These are phyloP conservation scores for Onthophagus taurus DNA, from an alignment of 1,140 invertebrate species.

Conservation along the genomic window DNA sequence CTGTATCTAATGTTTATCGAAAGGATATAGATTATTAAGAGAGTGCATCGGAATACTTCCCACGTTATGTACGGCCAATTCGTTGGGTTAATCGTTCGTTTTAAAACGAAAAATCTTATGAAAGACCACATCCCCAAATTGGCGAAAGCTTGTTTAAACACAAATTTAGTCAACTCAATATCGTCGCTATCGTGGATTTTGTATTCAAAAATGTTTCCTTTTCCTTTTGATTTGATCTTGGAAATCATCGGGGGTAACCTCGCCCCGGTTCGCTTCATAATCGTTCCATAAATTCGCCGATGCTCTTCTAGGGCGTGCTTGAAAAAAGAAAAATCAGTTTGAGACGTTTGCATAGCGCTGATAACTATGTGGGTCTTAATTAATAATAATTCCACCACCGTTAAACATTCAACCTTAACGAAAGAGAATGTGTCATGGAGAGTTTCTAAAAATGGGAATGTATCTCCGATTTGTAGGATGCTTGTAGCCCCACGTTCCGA, in stretches of 20 bases:
- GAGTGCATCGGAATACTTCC: constrained; percentile 6
- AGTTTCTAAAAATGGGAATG: constrained; percentile 10
- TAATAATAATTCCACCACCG: constrained; percentile 4
- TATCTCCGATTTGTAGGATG: constrained; percentile 4
- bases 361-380: constrained; percentile 5
- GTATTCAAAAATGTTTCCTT: background rate
- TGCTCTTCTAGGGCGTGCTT: constrained; percentile 1
- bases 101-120: constrained; percentile 4
- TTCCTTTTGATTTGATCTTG: background rate
- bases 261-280: constrained; percentile 2
- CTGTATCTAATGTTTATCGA: background rate
- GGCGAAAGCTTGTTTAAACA: constrained; percentile 5
- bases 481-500: constrained; percentile 1
- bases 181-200: constrained; percentile 3
- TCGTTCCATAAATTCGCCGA: background rate
- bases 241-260: constrained; percentile 1
- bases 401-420: background rate
- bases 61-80: constrained; percentile 4
- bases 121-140: constrained; percentile 8
- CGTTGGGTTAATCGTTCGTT: background rate
- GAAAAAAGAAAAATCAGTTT: constrained; percentile 4
- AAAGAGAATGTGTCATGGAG: constrained; percentile 7
- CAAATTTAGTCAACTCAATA: background rate
- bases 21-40: background rate
- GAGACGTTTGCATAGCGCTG: constrained; percentile 6